phyloP scores from a whole-genome alignment of 2,888 invertebrate genomes.

The Gastrophysa polygoni region DNA sequence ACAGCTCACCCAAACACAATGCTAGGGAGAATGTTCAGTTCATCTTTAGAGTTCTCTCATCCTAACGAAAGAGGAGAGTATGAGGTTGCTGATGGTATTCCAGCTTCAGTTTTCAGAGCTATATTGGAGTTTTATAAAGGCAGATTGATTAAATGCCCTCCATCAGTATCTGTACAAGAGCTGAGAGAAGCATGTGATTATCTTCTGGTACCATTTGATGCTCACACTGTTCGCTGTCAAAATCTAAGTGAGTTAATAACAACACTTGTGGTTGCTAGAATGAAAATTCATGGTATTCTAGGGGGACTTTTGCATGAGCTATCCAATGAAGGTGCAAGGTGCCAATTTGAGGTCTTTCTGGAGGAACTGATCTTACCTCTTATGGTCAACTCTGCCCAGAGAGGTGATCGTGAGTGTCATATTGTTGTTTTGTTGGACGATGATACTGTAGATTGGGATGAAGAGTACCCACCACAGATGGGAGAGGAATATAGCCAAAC shows the following conservation, averaged over 20 bases:
- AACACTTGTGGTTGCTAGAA: no score
- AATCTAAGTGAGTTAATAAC: slow-evolving; percentile 81
- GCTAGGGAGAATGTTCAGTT: slow-evolving; percentile 98
- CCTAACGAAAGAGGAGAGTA: slow-evolving; percentile 97
- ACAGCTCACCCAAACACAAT: slow-evolving; percentile 97
- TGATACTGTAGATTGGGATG: slow-evolving; percentile 97
- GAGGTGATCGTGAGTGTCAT: slow-evolving; percentile 97
- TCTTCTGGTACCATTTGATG: slow-evolving; percentile 96
- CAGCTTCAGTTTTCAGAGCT: slow-evolving; percentile 92
- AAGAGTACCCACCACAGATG: slow-evolving; percentile 99
- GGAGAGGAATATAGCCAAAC: slow-evolving; percentile 99
- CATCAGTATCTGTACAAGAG: slow-evolving; percentile 94
- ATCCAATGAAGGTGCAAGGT: slow-evolving; percentile 98
- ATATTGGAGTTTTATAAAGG: slow-evolving; percentile 94
- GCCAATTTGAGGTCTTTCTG: slow-evolving; percentile 95
- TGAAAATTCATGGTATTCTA: no score
- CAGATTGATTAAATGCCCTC: slow-evolving; percentile 92
- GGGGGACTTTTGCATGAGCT: slow-evolving; percentile 96
- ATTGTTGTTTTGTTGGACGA: slow-evolving; percentile 96
- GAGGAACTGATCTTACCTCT: slow-evolving; percentile 94
- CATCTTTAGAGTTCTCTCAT: slow-evolving; percentile 88
- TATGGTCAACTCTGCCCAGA: slow-evolving; percentile 92
- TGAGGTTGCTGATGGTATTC: slow-evolving; percentile 94
- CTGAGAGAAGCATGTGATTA: slow-evolving; percentile 98
- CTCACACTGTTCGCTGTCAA: slow-evolving; percentile 92